Evolutionary conservation across 2,113 vertebrate species (phyloP).

Genomic region (Cryptotis parvus): DNA sequence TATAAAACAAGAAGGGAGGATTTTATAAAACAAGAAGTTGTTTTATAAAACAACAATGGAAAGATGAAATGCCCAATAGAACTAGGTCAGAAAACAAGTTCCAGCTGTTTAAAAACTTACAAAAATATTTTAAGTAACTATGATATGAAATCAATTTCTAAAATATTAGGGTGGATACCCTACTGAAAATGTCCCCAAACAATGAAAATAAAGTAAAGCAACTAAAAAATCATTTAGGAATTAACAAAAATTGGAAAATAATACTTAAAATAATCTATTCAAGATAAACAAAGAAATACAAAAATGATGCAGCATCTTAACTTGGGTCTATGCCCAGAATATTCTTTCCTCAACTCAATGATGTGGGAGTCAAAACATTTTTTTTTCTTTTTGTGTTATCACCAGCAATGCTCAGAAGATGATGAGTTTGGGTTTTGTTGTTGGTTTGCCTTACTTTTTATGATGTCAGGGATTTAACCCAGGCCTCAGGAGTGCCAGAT

Average conservation of each 20-base stretch:
- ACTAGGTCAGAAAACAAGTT: not conserved
- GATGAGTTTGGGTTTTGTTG: too few relatives aligned
- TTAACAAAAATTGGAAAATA: not conserved
- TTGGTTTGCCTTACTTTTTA: too few relatives aligned
- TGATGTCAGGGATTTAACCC: too few relatives aligned
- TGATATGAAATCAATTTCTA: not conserved
- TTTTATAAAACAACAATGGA: not conserved
- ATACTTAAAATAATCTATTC: not conserved
- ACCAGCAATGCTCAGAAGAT: too few relatives aligned
- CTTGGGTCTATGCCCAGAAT: not conserved
- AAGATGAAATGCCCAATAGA: not conserved
- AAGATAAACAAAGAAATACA: not conserved
- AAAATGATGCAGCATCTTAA: not conserved
- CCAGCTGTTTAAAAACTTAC: not conserved
- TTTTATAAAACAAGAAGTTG: not conserved
- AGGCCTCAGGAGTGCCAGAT: too few relatives aligned
- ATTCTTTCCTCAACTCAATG: not conserved
- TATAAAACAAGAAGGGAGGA: not conserved
- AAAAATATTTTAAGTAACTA: not conserved
- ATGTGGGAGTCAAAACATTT: too few relatives aligned
- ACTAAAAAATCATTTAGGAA: not conserved
- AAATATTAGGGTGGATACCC: not conserved
- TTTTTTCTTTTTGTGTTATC: too few relatives aligned
- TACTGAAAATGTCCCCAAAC: not conserved
- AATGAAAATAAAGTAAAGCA: not conserved